Conservation (phyloP, 2,888 invertebrate species). For the Argynnis bischoffii region DNA sequence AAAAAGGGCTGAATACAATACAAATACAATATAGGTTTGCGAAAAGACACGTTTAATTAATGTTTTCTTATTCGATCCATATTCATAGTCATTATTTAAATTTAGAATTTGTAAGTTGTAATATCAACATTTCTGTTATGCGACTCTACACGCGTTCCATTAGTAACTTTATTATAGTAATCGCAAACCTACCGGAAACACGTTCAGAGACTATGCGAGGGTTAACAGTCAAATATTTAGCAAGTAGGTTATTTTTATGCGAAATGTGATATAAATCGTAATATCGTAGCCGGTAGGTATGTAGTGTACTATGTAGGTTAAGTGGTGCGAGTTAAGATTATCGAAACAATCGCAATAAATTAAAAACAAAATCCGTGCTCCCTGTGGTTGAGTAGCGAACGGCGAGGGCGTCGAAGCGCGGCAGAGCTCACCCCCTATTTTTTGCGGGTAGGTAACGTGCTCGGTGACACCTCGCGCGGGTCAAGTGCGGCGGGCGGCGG, state of each 20-base stretch:
- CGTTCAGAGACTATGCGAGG: constrained; percentile 41
- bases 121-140: constrained; percentile 44
- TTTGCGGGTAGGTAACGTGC: constrained; percentile 75
- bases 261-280: constrained; percentile 23
- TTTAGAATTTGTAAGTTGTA: constrained; percentile 36
- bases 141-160: constrained; percentile 46
- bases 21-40: too few species aligned
- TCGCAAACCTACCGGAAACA: constrained; percentile 40
- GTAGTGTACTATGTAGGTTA: constrained; percentile 22
- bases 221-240: constrained; percentile 26
- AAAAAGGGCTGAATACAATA: too few species aligned
- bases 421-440: constrained; percentile 58
- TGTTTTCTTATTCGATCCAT: constrained; percentile 1
- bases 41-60: constrained; percentile 7
- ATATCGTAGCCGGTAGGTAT: constrained; percentile 22
- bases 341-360: constrained; percentile 67
- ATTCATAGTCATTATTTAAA: constrained; percentile 40
- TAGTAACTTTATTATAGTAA: constrained; percentile 44
- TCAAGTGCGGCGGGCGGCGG: constrained; percentile 44
- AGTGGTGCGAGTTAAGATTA: constrained; percentile 45
- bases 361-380: constrained; percentile 69
- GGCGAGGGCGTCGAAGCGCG: constrained; percentile 43
- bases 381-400: constrained; percentile 43
- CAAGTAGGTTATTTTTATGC: constrained; percentile 19
- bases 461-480: constrained; percentile 72